Evolutionary conservation across 2,888 invertebrate species (phyloP).

Genomic region (Lamellibrachia satsuma): DNA sequence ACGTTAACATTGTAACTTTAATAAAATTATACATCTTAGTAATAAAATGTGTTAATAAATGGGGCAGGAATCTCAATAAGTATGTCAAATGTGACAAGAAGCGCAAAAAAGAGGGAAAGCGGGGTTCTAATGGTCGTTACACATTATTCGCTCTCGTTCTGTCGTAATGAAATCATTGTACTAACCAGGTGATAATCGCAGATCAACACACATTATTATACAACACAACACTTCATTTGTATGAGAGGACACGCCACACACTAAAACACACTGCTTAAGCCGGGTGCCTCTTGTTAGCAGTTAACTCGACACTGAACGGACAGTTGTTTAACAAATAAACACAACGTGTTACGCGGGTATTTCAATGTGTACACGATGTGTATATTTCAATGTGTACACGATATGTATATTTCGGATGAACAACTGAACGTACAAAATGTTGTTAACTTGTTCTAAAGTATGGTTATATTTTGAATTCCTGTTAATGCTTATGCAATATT

Average conservation of each 20-base stretch:
- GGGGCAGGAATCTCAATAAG: neutral
- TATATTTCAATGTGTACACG: neutral
- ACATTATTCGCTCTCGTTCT: neutral
- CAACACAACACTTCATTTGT: neutral
- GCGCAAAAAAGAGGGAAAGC: neutral
- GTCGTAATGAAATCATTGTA: neutral
- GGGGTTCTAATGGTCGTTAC: neutral
- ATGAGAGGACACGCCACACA: neutral
- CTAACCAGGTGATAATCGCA: neutral
- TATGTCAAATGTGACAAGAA: neutral
- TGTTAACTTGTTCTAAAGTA: neutral
- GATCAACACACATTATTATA: neutral
- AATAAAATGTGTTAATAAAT: neutral
- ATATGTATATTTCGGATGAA: neutral
- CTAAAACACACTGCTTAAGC: neutral
- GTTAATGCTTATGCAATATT: neutral
- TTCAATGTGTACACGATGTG: neutral
- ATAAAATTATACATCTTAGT: neutral
- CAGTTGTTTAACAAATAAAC: neutral
- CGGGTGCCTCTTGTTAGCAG: neutral
- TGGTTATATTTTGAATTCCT: neutral
- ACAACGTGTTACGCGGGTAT: neutral
- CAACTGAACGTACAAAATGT: neutral
- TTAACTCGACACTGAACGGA: neutral
- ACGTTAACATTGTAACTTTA: neutral